A percentile compares a stretch with the other conserved stretches of the same genome.
Evolutionary conservation across 1,140 invertebrate genomes (phyloP).

Genomic region (Apis laboriosa): DNA sequence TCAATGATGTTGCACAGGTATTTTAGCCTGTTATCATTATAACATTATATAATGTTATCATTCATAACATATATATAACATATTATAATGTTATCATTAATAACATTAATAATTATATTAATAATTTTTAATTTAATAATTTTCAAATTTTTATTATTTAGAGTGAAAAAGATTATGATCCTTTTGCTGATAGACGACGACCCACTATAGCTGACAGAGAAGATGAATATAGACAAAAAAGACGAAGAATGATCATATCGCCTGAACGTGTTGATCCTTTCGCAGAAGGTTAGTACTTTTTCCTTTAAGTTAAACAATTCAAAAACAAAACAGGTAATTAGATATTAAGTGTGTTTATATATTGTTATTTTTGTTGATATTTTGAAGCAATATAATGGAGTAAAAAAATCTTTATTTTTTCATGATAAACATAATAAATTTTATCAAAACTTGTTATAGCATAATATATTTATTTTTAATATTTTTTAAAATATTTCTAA

Average conservation of each 20-base stretch:
- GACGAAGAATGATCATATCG: slow-evolving; percentile 95
- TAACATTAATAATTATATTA: background rate
- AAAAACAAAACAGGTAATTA: slow-evolving; percentile 41
- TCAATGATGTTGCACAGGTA: slow-evolving; percentile 95
- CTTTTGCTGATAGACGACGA: slow-evolving; percentile 95
- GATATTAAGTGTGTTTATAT: slow-evolving; percentile 32
- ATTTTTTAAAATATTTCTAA: background rate
- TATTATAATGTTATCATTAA: background rate
- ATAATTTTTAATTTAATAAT: background rate
- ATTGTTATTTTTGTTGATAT: slow-evolving; percentile 31
- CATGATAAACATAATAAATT: background rate
- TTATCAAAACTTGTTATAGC: background rate
- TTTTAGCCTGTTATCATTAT: background rate
- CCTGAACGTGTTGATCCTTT: slow-evolving; percentile 98
- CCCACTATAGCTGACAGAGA: slow-evolving; percentile 97
- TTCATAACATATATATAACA: no score
- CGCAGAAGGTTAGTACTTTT: slow-evolving; percentile 92
- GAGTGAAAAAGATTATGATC: slow-evolving; percentile 96
- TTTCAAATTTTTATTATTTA: slow-evolving; percentile 77
- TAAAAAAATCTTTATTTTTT: background rate
- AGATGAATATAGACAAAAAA: slow-evolving; percentile 96
- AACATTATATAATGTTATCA: background rate
- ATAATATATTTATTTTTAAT: background rate
- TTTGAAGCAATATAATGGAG: slow-evolving; percentile 42
- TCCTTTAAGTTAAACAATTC: slow-evolving; percentile 46